phyloP scores from a whole-genome alignment of 1,140 invertebrate species.

The Sminthurinus signatus region DNA sequence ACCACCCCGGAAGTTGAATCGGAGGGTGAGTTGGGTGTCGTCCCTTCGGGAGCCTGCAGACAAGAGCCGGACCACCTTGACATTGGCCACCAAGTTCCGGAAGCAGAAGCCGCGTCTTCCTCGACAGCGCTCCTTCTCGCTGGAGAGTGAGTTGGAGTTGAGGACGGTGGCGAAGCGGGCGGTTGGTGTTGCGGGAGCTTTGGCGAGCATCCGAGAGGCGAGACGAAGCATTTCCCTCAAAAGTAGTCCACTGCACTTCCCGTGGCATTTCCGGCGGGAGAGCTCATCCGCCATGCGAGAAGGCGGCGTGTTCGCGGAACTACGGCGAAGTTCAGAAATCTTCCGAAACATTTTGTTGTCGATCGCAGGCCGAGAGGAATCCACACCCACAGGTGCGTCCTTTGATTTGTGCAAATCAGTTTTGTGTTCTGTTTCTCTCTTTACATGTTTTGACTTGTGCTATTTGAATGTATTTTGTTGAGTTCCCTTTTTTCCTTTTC shows the following conservation, averaged over 20 bases:
- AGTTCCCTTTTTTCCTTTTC: too few relatives aligned
- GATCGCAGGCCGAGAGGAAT: slow-evolving; percentile 45
- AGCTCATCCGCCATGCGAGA: slow-evolving; percentile 37
- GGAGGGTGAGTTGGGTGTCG: slow-evolving; percentile 45
- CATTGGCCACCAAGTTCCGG: slow-evolving; percentile 41
- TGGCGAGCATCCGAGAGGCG: slow-evolving; percentile 42
- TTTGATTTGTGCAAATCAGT: too few relatives aligned
- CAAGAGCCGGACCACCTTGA: slow-evolving; percentile 38
- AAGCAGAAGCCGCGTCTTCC: slow-evolving; percentile 44
- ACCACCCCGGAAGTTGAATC: slow-evolving; percentile 36
- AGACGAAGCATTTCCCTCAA: slow-evolving; percentile 46
- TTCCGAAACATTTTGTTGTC: slow-evolving; percentile 48
- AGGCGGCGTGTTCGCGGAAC: slow-evolving; percentile 45
- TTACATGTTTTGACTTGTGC: too few relatives aligned
- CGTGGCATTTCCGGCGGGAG: slow-evolving; percentile 37
- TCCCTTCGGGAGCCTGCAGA: slow-evolving; percentile 39
- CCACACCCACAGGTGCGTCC: slow-evolving; percentile 39
- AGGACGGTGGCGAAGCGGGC: slow-evolving; percentile 40
- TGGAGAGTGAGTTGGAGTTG: slow-evolving; percentile 45
- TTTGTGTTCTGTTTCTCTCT: too few relatives aligned
- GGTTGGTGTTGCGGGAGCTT: slow-evolving; percentile 38
- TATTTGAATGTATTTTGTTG: too few relatives aligned
- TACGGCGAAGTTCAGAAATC: slow-evolving; percentile 48
- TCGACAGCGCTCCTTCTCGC: slow-evolving; percentile 47
- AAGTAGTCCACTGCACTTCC: slow-evolving; percentile 43